Evolutionary conservation across 2,113 vertebrate species (phyloP).

Genomic region (Grallaria varia): DNA sequence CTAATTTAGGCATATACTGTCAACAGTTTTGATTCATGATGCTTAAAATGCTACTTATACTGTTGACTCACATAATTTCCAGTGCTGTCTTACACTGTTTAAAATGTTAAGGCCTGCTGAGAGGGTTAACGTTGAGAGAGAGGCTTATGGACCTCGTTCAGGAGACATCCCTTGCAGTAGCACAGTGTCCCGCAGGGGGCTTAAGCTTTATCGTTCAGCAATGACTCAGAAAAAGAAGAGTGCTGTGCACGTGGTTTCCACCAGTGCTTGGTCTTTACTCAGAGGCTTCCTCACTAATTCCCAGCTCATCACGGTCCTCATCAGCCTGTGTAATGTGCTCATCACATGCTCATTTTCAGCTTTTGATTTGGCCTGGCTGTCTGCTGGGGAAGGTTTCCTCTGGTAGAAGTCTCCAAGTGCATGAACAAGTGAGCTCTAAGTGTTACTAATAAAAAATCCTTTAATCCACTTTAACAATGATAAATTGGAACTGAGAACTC

Average conservation of each 20-base stretch:
- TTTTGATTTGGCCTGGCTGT: conserved; percentile 47
- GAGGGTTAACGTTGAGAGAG: neutral
- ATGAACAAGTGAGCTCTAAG: conserved; percentile 56
- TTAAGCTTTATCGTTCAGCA: neutral
- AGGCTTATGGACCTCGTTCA: neutral
- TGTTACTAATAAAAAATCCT: conserved; percentile 67
- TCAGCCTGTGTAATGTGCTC: conserved; percentile 50
- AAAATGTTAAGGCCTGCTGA: neutral
- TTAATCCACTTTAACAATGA: conserved; percentile 65
- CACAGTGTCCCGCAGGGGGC: accelerated
- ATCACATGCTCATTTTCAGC: conserved; percentile 49
- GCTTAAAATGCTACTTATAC: neutral
- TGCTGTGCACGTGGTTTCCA: neutral
- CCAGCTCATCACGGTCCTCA: neutral
- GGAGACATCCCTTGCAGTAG: neutral
- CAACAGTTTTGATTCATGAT: neutral
- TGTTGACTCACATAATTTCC: neutral
- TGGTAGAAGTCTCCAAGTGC: conserved; percentile 53
- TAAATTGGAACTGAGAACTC: conserved; percentile 50
- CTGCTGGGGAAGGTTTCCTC: conserved; percentile 36
- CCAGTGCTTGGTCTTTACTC: neutral
- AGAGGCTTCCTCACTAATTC: conserved; percentile 36
- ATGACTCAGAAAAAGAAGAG: neutral
- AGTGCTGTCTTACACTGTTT: neutral
- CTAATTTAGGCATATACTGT: neutral